A percentile compares a stretch with the other conserved stretches of the same genome.
Evolutionary conservation across 2,113 vertebrate species (phyloP).

Genomic region (Castor canadensis): DNA sequence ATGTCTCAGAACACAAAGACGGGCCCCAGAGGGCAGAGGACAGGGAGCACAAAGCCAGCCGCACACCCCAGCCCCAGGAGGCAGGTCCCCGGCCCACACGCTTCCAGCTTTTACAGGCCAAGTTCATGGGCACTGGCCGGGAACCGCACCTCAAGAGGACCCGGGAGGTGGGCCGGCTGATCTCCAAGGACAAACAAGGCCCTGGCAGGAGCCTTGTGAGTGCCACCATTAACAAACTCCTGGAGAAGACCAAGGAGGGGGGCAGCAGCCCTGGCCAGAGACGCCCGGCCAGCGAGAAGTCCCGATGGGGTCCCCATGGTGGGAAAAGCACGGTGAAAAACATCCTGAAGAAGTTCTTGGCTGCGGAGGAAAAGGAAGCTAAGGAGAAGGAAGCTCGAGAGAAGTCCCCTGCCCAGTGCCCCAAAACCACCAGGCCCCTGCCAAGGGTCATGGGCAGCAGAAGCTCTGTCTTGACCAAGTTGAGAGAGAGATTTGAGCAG

Average conservation of each 20-base stretch:
- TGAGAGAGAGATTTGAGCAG: conserved; percentile 89
- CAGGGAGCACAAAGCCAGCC: conserved; percentile 42
- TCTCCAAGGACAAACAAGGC: conserved; percentile 81
- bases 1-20: conserved; percentile 77
- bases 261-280: conserved; percentile 7
- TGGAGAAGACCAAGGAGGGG: conserved; percentile 74
- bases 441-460: conserved; percentile 67
- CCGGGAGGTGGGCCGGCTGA: conserved; percentile 90
- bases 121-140: conserved; percentile 88
- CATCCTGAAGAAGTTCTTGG: conserved; percentile 89
- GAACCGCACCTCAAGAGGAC: conserved; percentile 85
- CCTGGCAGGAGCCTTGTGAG: conserved; percentile 52
- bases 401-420: conserved; percentile 34
- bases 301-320: conserved; percentile 35
- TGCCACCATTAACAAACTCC: conserved; percentile 75
- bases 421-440: conserved; percentile 5
- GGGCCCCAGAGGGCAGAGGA: conserved; percentile 11
- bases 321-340: conserved; percentile 86
- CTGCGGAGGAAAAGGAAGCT: conserved; percentile 85
- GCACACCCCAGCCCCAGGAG: not conserved
- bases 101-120: conserved; percentile 93
- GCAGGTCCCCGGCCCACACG: conserved; percentile 82
- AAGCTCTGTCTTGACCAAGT: not conserved
- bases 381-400: conserved; percentile 39
- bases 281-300: not conserved